Conservation (phyloP, 2,888 invertebrate genomes). For the Calameuta idolon region DNA sequence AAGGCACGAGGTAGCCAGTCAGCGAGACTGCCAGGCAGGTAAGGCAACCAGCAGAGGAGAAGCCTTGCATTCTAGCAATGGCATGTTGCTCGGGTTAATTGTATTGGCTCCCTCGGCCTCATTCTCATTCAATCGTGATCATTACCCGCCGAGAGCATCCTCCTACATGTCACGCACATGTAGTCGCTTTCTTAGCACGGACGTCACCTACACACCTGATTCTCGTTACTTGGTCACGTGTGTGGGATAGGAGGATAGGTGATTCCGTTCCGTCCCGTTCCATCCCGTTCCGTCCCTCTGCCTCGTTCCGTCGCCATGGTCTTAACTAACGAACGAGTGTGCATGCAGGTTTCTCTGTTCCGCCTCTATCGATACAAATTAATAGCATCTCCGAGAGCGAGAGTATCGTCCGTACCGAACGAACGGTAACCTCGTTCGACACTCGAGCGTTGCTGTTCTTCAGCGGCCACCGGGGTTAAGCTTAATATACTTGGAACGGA, state of each 20-base stretch:
- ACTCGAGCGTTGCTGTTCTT: background rate
- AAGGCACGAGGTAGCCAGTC: constrained; percentile 22
- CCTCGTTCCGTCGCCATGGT: constrained; percentile 35
- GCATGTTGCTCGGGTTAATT: constrained; percentile 60
- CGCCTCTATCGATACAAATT: constrained; percentile 50
- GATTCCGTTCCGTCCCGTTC: constrained; percentile 19
- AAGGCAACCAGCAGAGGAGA: constrained; percentile 25
- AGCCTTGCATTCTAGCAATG: constrained; percentile 52
- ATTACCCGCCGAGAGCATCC: constrained; percentile 58
- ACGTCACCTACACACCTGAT: constrained; percentile 13
- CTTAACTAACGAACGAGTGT: constrained; percentile 44
- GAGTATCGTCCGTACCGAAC: constrained; percentile 1
- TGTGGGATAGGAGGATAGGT: constrained; percentile 25
- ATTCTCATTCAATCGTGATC: constrained; percentile 65
- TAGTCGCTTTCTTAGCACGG: constrained; percentile 34
- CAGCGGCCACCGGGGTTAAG: background rate
- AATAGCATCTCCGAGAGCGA: constrained; percentile 38
- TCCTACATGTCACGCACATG: constrained; percentile 53
- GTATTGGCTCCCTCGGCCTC: constrained; percentile 61
- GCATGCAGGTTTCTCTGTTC: constrained; percentile 43
- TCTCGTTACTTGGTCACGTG: constrained; percentile 31
- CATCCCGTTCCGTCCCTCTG: background rate
- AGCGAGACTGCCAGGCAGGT: constrained; percentile 13
- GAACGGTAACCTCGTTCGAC: constrained; percentile 2
- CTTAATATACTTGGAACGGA: background rate